phyloP scores from a whole-genome alignment of 2,888 invertebrate species.

The Villa cingulata region DNA sequence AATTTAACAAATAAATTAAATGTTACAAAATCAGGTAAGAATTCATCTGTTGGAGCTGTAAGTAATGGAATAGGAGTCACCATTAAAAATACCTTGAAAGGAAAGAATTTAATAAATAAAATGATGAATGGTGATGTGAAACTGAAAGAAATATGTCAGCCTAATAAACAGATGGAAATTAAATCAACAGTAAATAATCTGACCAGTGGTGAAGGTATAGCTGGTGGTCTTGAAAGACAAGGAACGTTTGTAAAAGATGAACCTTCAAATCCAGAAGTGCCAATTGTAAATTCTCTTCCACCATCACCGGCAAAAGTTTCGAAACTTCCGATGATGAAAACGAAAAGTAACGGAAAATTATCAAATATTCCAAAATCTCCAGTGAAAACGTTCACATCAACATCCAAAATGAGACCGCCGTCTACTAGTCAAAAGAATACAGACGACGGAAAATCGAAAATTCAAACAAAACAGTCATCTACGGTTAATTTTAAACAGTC shows the following conservation, averaged over 20 bases:
- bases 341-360: constrained; percentile 3
- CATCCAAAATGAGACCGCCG: constrained; percentile 35
- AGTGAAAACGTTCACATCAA: constrained; percentile 7
- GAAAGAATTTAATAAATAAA: constrained; percentile 14
- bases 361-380: constrained; percentile 11
- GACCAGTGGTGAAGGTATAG: constrained; percentile 14
- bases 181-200: not conserved
- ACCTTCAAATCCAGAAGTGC: constrained; percentile 32
- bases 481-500: constrained; percentile 20
- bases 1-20: constrained; percentile 11
- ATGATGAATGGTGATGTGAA: constrained; percentile 4
- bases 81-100: constrained; percentile 17
- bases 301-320: constrained; percentile 24
- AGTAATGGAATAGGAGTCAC: too few species aligned
- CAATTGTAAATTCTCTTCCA: constrained; percentile 24
- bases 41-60: constrained; percentile 12
- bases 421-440: constrained; percentile 22
- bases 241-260: constrained; percentile 89
- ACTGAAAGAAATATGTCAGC: constrained; percentile 24
- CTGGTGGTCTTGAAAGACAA: constrained; percentile 56
- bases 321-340: constrained; percentile 29
- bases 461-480: constrained; percentile 21
- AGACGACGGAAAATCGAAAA: constrained; percentile 33
- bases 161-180: not conserved
- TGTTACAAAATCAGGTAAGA: constrained; percentile 1